phyloP scores from a whole-genome alignment of 2,888 invertebrate genomes.

The Stegana nigrithorax region DNA sequence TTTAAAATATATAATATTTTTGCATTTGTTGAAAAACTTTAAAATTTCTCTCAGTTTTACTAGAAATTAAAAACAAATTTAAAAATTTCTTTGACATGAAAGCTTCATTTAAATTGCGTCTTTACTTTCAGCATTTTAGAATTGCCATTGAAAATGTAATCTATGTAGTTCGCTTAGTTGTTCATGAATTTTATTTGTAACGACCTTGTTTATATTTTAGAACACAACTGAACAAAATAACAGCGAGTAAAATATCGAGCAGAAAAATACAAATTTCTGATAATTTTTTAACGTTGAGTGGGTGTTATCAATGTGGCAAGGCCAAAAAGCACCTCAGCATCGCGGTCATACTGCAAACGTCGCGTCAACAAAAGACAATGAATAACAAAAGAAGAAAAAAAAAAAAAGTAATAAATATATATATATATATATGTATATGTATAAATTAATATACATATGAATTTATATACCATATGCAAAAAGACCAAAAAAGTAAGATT shows the following conservation, averaged over 20 bases:
- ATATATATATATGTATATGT: conserved; percentile 42
- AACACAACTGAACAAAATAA: too few species aligned
- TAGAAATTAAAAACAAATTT: too few species aligned
- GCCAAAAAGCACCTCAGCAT: conserved; percentile 31
- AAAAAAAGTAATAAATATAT: conserved; percentile 38
- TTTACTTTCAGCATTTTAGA: too few species aligned
- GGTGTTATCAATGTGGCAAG: conserved; percentile 52
- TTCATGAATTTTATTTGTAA: conserved; percentile 12
- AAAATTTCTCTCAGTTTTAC: too few species aligned
- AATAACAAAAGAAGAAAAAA: neutral
- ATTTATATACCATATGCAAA: neutral
- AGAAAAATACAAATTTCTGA: neutral
- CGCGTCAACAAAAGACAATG: too few species aligned
- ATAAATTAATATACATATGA: neutral
- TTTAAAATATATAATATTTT: too few species aligned
- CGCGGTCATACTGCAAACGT: conserved; percentile 36
- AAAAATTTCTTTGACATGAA: too few species aligned
- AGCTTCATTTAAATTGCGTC: too few species aligned
- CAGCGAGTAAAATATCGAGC: neutral
- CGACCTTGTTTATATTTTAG: conserved; percentile 12
- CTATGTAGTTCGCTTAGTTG: neutral
- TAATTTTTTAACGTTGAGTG: conserved; percentile 34
- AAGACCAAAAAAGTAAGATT: neutral
- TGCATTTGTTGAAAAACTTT: too few species aligned
- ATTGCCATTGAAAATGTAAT: too few species aligned